Evolutionary conservation across 1,140 invertebrate genomes (phyloP).

Genomic region (Ostrea edulis): DNA sequence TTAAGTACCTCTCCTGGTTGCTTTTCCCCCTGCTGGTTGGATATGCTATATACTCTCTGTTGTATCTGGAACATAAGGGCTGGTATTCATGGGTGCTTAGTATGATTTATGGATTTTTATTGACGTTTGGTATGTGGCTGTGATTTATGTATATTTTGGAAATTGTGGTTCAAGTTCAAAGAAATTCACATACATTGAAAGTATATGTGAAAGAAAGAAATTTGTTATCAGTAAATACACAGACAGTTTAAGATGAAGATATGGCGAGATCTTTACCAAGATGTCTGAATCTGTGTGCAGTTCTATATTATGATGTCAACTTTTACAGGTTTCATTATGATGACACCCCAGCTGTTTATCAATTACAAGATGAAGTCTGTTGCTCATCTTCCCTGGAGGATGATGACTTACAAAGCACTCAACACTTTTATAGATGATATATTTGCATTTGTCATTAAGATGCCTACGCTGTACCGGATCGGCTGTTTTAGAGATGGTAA

Average conservation of each 20-base stretch:
- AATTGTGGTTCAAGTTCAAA: not conserved
- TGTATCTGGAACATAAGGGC: constrained; percentile 98
- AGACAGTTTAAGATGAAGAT: too few relatives aligned
- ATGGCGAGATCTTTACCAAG: too few relatives aligned
- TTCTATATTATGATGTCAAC: constrained; percentile 18
- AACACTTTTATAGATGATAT: constrained; percentile 99
- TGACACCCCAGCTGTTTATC: constrained; percentile 99
- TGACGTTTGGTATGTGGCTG: constrained; percentile 91
- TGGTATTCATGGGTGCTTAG: constrained; percentile 96
- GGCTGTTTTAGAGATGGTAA: constrained; percentile 97
- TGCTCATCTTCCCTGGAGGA: constrained; percentile 98
- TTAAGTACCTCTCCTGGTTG: constrained; percentile 96
- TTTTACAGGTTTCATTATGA: constrained; percentile 96
- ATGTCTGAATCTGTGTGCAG: not conserved
- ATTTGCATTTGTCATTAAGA: constrained; percentile 99
- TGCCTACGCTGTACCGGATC: constrained; percentile 96
- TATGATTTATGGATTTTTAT: constrained; percentile 97
- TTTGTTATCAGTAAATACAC: too few relatives aligned
- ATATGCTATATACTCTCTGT: constrained; percentile 97
- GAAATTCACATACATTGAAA: too few relatives aligned
- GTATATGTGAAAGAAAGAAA: too few relatives aligned
- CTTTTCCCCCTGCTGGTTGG: constrained; percentile 95
- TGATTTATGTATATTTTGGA: constrained; percentile 45
- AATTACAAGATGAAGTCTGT: constrained; percentile 99
- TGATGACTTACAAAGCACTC: constrained; percentile 99